phyloP scores from a whole-genome alignment of 2,888 invertebrate genomes.

The Myopa tessellatipennis region DNA sequence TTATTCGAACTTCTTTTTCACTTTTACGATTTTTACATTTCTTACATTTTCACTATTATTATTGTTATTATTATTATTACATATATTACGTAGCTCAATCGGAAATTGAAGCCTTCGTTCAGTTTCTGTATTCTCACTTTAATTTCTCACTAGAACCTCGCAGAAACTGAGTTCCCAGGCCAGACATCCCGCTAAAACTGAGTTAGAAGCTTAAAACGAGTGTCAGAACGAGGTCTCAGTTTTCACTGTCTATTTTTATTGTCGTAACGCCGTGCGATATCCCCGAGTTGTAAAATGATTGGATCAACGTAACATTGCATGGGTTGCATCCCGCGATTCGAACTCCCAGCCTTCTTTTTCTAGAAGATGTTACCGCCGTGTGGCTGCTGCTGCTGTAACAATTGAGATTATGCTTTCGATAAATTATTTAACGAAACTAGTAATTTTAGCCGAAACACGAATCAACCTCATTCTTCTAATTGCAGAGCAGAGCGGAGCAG shows the following conservation, averaged over 20 bases:
- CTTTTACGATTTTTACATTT: conserved; percentile 27
- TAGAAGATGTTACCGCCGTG: conserved; percentile 13
- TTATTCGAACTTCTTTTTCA: background rate
- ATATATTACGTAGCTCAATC: conserved; percentile 51
- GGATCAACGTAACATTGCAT: conserved; percentile 43
- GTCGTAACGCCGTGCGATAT: conserved; percentile 24
- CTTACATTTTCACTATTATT: conserved; percentile 35
- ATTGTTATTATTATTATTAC: conserved; percentile 51
- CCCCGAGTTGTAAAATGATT: conserved; percentile 40
- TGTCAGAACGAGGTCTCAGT: background rate
- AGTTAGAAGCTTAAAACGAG: conserved; percentile 1
- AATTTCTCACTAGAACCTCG: background rate
- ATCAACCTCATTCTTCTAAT: conserved; percentile 31
- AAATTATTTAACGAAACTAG: conserved; percentile 38
- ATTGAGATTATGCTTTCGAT: conserved; percentile 23
- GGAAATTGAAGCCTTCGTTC: conserved; percentile 61
- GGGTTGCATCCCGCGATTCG: conserved; percentile 24
- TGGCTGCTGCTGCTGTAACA: conserved; percentile 3
- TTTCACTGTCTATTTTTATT: background rate
- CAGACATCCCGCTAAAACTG: background rate
- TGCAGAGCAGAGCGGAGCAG: background rate
- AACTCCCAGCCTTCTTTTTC: conserved; percentile 13
- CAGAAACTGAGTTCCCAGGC: background rate
- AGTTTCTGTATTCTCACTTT: conserved; percentile 40
- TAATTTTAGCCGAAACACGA: conserved; percentile 35